Conservation (phyloP, 2,113 vertebrate species). For the Ariopsis seemanni region DNA sequence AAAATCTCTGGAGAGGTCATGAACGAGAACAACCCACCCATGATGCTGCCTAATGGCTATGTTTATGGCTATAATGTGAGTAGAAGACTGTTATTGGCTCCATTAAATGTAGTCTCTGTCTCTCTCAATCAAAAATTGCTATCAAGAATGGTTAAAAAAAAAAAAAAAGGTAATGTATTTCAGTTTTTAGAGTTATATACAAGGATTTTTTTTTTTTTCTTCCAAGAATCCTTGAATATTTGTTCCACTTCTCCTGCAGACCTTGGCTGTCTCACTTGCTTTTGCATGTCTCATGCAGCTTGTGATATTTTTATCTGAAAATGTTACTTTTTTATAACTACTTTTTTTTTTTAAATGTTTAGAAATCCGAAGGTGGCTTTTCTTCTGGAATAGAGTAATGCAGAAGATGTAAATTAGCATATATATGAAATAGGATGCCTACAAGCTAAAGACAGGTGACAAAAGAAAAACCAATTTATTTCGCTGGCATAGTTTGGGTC, state of each 20-base stretch:
- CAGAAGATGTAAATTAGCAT: too few relatives aligned
- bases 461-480: too few relatives aligned
- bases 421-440: too few relatives aligned
- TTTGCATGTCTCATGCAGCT: too few relatives aligned
- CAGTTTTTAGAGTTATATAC: too few relatives aligned
- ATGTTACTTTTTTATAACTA: neutral
- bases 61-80: conserved; percentile 99
- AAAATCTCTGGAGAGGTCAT: conserved; percentile 99
- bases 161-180: too few relatives aligned
- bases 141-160: too few relatives aligned
- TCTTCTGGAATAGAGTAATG: too few relatives aligned
- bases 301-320: neutral
- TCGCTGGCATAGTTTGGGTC: neutral
- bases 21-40: conserved; percentile 99
- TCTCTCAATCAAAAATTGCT: too few relatives aligned
- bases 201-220: neutral
- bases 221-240: neutral
- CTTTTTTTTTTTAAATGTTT: too few relatives aligned
- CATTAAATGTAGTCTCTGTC: neutral
- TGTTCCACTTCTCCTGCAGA: neutral
- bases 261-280: neutral
- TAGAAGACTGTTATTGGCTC: conserved; percentile 29
- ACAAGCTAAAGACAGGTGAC: too few relatives aligned
- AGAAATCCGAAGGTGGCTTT: too few relatives aligned
- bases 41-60: conserved; percentile 99